phyloP scores from a whole-genome alignment of 2,888 invertebrate species.

The Oegoconia quadripuncta region DNA sequence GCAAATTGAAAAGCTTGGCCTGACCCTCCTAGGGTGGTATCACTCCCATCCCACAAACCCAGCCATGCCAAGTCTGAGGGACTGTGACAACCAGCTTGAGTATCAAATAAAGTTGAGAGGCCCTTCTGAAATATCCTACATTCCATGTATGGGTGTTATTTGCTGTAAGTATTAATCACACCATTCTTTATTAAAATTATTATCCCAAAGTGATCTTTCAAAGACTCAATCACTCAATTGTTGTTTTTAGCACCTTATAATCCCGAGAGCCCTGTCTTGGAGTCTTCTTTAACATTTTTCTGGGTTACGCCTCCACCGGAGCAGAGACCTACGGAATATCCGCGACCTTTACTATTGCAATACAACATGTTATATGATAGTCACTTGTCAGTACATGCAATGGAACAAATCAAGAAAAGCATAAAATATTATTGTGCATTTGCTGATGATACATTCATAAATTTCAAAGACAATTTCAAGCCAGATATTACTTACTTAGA shows the following conservation, averaged over 20 bases:
- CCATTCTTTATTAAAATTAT: too few relatives aligned
- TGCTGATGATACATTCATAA: conserved; percentile 63
- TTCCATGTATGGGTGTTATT: conserved; percentile 95
- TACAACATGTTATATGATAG: conserved; percentile 91
- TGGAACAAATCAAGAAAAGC: conserved; percentile 91
- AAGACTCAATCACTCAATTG: conserved; percentile 3
- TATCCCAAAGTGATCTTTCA: too few relatives aligned
- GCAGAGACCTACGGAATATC: conserved; percentile 94
- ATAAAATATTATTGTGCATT: conserved; percentile 89
- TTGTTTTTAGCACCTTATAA: conserved; percentile 86
- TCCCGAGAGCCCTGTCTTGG: conserved; percentile 87
- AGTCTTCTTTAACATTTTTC: conserved; percentile 91
- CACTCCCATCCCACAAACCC: conserved; percentile 95
- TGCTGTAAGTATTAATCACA: conserved; percentile 85
- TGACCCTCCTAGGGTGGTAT: conserved; percentile 95
- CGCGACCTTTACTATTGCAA: conserved; percentile 93
- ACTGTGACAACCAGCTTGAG: conserved; percentile 95
- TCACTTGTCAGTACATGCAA: conserved; percentile 87
- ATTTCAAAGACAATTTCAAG: conserved; percentile 81
- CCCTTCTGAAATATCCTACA: conserved; percentile 92
- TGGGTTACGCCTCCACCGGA: conserved; percentile 99
- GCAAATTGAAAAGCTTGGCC: conserved; percentile 88
- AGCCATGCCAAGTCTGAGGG: conserved; percentile 91
- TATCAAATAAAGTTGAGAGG: conserved; percentile 98
- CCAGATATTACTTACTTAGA: conserved; percentile 88